Evolutionary conservation across 1,140 invertebrate species (phyloP).

Genomic region (Lysiphlebus fabarum): DNA sequence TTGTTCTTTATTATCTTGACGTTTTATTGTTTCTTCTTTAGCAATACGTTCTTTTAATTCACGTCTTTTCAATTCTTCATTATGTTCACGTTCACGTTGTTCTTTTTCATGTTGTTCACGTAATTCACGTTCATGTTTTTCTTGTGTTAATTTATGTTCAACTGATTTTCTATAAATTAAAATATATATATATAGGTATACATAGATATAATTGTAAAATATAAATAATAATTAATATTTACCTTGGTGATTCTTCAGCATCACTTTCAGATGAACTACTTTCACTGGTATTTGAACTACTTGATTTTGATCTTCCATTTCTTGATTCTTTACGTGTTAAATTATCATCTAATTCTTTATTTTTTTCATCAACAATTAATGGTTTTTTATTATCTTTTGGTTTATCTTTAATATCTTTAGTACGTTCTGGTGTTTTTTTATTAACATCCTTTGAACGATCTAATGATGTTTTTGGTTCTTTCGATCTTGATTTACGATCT

Average conservation of each 20-base stretch:
- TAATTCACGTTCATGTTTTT: conserved; percentile 51
- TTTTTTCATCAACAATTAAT: conserved; percentile 39
- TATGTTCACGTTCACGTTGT: conserved; percentile 19
- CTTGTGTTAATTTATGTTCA: conserved; percentile 38
- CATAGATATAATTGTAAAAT: background rate
- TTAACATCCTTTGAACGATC: conserved; percentile 37
- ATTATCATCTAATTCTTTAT: conserved; percentile 37
- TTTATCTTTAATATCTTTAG: conserved; percentile 38
- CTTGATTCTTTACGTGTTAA: conserved; percentile 43
- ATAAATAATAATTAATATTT: conserved; percentile 18
- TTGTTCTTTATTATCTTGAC: conserved; percentile 47
- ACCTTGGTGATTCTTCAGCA: conserved; percentile 42
- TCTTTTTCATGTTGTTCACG: conserved; percentile 47
- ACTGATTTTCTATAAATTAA: conserved; percentile 40
- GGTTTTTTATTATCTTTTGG: conserved; percentile 26
- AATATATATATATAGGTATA: conserved; percentile 6
- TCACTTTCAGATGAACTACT: conserved; percentile 48
- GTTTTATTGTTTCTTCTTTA: conserved; percentile 42
- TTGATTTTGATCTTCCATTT: conserved; percentile 53
- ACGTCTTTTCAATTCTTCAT: conserved; percentile 53
- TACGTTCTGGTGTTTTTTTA: conserved; percentile 41
- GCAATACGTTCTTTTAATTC: conserved; percentile 41
- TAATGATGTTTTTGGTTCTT: conserved; percentile 36
- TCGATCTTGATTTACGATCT: conserved; percentile 41
- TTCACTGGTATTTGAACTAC: conserved; percentile 51